Evolutionary conservation across 2,113 vertebrate genomes (phyloP).

Genomic region (Lagopus leucura): DNA sequence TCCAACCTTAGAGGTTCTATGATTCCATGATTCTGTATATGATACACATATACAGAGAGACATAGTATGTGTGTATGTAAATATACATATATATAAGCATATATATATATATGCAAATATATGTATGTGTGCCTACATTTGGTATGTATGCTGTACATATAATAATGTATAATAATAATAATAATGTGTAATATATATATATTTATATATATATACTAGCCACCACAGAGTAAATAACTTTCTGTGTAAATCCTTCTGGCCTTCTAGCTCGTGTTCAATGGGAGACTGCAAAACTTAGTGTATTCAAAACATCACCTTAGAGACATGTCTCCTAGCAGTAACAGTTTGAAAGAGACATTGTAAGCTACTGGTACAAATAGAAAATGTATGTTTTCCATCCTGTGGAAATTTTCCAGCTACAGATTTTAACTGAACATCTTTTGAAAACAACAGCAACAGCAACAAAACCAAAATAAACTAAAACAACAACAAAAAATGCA

Average conservation of each 20-base stretch:
- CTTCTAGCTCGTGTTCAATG: neutral
- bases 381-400: neutral
- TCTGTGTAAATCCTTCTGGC: neutral
- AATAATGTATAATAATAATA: neutral
- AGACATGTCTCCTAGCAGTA: neutral
- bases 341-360: neutral
- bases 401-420: neutral
- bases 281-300: neutral
- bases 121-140: fast-evolving
- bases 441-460: neutral
- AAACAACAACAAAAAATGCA: neutral
- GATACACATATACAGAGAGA: neutral
- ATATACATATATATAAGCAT: too few species aligned
- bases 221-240: neutral
- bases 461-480: too few species aligned
- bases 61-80: too few species aligned
- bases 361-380: neutral
- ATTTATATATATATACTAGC: neutral
- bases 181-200: too few species aligned
- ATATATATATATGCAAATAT: neutral
- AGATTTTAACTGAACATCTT: neutral
- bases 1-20: too few species aligned
- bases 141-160: neutral
- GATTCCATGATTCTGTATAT: too few species aligned
- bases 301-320: neutral